These are phyloP conservation scores for Steatornis caripensis DNA, from an alignment of 2,113 vertebrate species.

Conservation along the genomic window DNA sequence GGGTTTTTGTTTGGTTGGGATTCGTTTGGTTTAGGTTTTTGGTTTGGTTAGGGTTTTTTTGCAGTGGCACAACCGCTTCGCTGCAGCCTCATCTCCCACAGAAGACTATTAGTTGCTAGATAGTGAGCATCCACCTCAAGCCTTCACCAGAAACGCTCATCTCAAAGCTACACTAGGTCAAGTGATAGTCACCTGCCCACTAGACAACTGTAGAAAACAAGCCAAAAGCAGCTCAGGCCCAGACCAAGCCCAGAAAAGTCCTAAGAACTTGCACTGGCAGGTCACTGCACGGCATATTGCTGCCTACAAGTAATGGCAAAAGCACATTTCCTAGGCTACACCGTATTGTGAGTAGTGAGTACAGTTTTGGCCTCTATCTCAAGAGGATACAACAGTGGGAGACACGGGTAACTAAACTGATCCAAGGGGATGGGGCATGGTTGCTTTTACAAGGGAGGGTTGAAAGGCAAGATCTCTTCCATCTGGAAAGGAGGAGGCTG, in stretches of 20 bases:
- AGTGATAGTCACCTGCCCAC: not conserved
- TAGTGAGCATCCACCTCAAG: not conserved
- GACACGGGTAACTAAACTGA: not conserved
- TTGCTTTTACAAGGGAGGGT: not conserved
- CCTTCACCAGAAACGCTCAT: not conserved
- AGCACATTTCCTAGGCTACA: fast-evolving
- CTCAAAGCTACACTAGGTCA: not conserved
- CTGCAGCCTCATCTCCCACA: not conserved
- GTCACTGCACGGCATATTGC: fast-evolving
- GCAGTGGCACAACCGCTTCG: not conserved
- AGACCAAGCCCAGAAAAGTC: not conserved
- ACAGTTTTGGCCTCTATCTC: too few relatives aligned
- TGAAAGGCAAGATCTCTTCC: not conserved
- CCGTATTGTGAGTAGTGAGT: fast-evolving
- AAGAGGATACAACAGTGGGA: not conserved
- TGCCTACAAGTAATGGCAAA: not conserved
- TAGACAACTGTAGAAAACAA: not conserved
- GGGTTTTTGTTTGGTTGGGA: too few relatives aligned
- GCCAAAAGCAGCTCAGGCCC: not conserved
- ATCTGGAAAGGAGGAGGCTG: not conserved
- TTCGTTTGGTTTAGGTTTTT: not conserved
- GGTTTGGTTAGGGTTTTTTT: not conserved
- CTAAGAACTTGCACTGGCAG: not conserved
- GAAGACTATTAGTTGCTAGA: not conserved
- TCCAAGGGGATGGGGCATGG: not conserved